Percentiles rank a stretch among this genome's conserved stretches.
These are phyloP conservation scores for Drosophila subsilvestris DNA, from an alignment of 2,888 invertebrate species.

Conservation along the genomic window DNA sequence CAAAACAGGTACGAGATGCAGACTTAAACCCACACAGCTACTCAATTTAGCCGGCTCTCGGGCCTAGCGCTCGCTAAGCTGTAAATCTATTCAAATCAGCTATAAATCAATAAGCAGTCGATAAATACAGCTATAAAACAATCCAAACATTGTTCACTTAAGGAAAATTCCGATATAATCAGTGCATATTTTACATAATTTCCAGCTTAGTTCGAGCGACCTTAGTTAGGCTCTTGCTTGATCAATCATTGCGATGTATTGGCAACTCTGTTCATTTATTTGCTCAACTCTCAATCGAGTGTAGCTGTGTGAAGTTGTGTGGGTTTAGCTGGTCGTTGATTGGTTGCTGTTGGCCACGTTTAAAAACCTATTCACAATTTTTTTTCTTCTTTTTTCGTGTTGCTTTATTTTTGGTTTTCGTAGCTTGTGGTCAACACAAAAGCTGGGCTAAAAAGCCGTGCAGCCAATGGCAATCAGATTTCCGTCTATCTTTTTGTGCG, in stretches of 20 bases:
- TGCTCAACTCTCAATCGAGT: slow-evolving; percentile 27
- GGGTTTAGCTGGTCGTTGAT: slow-evolving; percentile 54
- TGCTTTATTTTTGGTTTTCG: slow-evolving; percentile 55
- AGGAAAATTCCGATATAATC: slow-evolving; percentile 43
- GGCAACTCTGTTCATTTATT: slow-evolving; percentile 64
- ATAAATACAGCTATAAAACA: slow-evolving; percentile 46
- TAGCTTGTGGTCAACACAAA: slow-evolving; percentile 47
- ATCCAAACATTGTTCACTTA: slow-evolving; percentile 4
- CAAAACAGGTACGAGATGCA: background rate
- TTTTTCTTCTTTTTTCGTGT: slow-evolving; percentile 42
- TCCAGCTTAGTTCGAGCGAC: background rate
- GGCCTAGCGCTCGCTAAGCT: slow-evolving; percentile 59
- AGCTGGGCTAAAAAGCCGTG: slow-evolving; percentile 33
- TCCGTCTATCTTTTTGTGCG: slow-evolving; percentile 13
- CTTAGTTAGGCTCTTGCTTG: slow-evolving; percentile 2
- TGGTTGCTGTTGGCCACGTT: slow-evolving; percentile 62
- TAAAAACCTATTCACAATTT: slow-evolving; percentile 69
- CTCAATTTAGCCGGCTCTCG: slow-evolving; percentile 47
- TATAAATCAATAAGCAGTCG: slow-evolving; percentile 66
- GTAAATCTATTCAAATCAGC: slow-evolving; percentile 71
- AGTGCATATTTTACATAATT: slow-evolving; percentile 38
- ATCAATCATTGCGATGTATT: slow-evolving; percentile 38
- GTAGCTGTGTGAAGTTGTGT: slow-evolving; percentile 18
- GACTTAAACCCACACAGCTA: background rate
- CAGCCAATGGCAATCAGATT: slow-evolving; percentile 55